Conservation (phyloP, 2,888 invertebrate species). For the Neoscelio sp. region DNA sequence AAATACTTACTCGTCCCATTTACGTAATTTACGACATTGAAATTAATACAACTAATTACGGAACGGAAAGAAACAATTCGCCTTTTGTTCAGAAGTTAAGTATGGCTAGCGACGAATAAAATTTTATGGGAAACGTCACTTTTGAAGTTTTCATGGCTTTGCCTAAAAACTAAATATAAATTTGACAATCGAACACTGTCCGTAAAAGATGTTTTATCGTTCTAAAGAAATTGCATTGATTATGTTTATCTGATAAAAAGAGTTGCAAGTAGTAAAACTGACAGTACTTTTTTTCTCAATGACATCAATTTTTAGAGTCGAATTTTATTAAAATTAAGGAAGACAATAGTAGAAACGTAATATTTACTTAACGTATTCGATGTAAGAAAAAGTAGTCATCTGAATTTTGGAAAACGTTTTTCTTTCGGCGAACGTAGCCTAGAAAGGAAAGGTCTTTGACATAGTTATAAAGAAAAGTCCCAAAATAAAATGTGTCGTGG, state of each 20-base stretch:
- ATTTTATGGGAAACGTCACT: neutral
- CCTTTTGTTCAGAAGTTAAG: neutral
- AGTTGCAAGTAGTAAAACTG: conserved; percentile 50
- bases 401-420: no score
- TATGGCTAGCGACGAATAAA: no score
- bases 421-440: neutral
- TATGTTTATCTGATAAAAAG: conserved; percentile 41
- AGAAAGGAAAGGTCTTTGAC: neutral
- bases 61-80: neutral
- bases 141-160: conserved; percentile 1
- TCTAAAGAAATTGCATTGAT: conserved; percentile 22
- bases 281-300: no score
- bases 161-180: neutral
- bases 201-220: conserved; percentile 45
- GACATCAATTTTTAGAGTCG: no score
- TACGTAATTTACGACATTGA: neutral
- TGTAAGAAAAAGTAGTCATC: no score
- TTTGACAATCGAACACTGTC: conserved; percentile 31
- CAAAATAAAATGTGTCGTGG: no score
- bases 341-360: no score
- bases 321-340: no score
- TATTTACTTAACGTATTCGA: no score
- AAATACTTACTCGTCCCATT: conserved; percentile 1
- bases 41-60: neutral
- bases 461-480: neutral